Percentiles rank a stretch among this genome's conserved stretches.
phyloP scores from a whole-genome alignment of 2,888 invertebrate species.

The Philaethria dido region DNA sequence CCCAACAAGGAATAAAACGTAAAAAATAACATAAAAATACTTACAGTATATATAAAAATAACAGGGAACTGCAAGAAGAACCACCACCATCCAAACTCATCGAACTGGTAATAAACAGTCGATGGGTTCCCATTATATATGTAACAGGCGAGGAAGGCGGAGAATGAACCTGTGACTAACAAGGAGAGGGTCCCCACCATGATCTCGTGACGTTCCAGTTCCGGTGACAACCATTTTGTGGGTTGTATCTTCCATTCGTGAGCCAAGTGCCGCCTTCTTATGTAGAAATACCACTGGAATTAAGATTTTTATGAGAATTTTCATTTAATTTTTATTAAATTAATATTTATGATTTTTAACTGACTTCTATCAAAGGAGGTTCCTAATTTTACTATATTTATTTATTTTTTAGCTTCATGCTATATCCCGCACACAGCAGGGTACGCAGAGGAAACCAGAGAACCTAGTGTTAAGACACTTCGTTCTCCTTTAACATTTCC shows the following conservation, averaged over 20 bases:
- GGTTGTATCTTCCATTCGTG: slow-evolving; percentile 91
- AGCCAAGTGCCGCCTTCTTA: slow-evolving; percentile 83
- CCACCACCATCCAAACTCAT: slow-evolving; percentile 87
- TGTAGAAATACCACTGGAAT: slow-evolving; percentile 88
- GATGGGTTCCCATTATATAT: slow-evolving; percentile 87
- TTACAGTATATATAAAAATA: slow-evolving; percentile 86
- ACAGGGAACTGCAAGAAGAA: slow-evolving; percentile 86
- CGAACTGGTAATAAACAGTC: slow-evolving; percentile 85
- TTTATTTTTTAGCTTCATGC: too few species aligned
- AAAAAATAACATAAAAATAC: slow-evolving; percentile 44
- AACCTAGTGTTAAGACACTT: too few species aligned
- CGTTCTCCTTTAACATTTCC: too few species aligned
- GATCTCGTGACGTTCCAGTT: slow-evolving; percentile 88
- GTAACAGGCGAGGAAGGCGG: slow-evolving; percentile 86
- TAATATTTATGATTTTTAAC: too few species aligned
- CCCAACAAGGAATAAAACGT: too few species aligned
- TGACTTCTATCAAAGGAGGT: too few species aligned
- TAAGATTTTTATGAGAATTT: not conserved
- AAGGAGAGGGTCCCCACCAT: slow-evolving; percentile 85
- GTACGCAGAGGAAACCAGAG: too few species aligned
- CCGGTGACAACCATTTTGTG: slow-evolving; percentile 86
- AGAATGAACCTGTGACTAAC: slow-evolving; percentile 79
- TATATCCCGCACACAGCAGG: too few species aligned
- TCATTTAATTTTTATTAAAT: too few species aligned
- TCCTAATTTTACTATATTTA: too few species aligned